A percentile compares a stretch with the other conserved stretches of the same genome.
Conservation (phyloP, 1,140 invertebrate genomes). For the Wiebesia pumilae region DNA sequence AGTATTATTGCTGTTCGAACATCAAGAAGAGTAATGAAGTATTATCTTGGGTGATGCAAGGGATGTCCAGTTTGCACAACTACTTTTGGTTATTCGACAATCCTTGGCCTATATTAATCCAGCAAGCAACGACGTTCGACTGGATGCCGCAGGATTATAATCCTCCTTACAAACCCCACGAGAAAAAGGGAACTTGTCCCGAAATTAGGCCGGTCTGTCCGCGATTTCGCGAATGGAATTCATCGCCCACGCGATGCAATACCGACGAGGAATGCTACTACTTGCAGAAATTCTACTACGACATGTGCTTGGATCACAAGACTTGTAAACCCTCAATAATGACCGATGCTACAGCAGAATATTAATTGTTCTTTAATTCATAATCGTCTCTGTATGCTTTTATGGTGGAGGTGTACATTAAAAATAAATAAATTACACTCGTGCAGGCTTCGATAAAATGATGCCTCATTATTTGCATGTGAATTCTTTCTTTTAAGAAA, state of each 20-base stretch:
- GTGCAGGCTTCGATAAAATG: no score
- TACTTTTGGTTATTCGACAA: slow-evolving; percentile 30
- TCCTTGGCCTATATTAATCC: slow-evolving; percentile 21
- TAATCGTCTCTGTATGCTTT: neutral
- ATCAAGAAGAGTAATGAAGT: slow-evolving; percentile 39
- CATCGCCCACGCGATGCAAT: slow-evolving; percentile 53
- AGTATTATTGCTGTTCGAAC: slow-evolving; percentile 62
- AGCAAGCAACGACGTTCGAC: neutral
- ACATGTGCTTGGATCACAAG: slow-evolving; percentile 63
- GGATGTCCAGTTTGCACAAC: neutral
- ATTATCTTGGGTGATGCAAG: slow-evolving; percentile 9
- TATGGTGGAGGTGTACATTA: no score
- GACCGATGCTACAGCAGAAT: neutral
- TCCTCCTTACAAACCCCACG: neutral
- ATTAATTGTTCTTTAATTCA: slow-evolving; percentile 2
- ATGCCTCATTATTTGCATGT: no score
- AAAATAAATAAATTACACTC: no score
- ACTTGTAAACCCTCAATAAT: slow-evolving; percentile 56
- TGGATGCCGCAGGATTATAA: neutral
- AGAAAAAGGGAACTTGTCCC: slow-evolving; percentile 8
- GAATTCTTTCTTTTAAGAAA: no score
- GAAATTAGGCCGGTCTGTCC: slow-evolving; percentile 4
- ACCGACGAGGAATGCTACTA: slow-evolving; percentile 55
- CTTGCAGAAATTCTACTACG: slow-evolving; percentile 61
- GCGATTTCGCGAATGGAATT: slow-evolving; percentile 52